Evolutionary conservation across 2,797 vertebrate genomes (phyloP), one percentile per base, ranked within the genome.

Genomic region (Pogoniulus pusillus): DNA sequence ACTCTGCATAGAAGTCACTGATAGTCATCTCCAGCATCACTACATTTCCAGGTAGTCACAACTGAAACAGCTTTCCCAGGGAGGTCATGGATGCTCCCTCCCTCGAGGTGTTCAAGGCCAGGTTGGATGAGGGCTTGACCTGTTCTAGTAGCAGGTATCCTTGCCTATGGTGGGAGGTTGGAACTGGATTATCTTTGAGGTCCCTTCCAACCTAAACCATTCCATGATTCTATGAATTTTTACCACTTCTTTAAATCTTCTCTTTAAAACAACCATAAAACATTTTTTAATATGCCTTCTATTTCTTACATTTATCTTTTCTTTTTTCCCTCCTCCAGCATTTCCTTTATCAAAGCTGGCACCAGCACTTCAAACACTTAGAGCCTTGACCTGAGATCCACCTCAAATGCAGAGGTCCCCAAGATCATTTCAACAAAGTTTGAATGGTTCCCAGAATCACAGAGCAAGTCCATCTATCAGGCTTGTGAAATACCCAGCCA

Each of bases 391-490:
- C 15, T 2, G 1, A 78, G 23, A 71, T 51, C 45, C 7, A 45
- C 12, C 16, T 20, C 58, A 89, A 85, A 47, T 14, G 12, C 35
- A 41, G 14, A n/a, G 69, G 10, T 14, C 7, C 63, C 58, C 23
- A n/a, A 34, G 0, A 4, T 32, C 18, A 16, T 63, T 64, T 58
- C 70, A 69, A 51, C 27, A 10, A 34, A 73, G 17, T 20, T 11
- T 35, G 27, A 79, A 22, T 7, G 27, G 63, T 62, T 37, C 39
- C 66, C 51, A 45, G 35, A 69, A 83, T 7, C 8, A 9, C 37
- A n/a, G 0, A 37, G 8, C n/a, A 51, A 49, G 16, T 15, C 30
- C 7, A 9, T 34, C 39, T 54, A 4, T 23, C 2, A 0, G 35
- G 18, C 22, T 47, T 27, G 41, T 15, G 24, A 32, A 74, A 82